Base-by-base conservation (phyloP, 2,113 vertebrate species). In the Colistium nudipinnis region DNA sequence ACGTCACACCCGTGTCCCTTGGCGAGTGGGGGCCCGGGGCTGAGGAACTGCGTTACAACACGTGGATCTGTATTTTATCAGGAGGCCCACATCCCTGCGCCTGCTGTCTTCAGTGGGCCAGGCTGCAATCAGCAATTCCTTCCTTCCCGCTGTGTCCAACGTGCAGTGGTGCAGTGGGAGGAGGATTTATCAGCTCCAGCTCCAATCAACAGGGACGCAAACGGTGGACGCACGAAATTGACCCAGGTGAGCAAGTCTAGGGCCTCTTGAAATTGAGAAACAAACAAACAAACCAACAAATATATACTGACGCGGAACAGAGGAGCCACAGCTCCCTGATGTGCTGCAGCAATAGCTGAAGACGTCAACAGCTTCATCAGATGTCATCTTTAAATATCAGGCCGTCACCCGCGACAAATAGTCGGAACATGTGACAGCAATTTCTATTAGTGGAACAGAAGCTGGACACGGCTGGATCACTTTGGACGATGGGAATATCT, bases 41-140 rank as follows among this genome's bases (percentile, higher is more conserved):
- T 78, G 56, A 73, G 48, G 62, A 59, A 75, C 57, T 41, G 80
- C 44, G 78, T 80, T 75, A 75, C 51, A 63, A 31, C 55, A 53
- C 71, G 76, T 28, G 65, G 76, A 78, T 77, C 61, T 82, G 72
- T 68, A 72, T 71, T 74, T 69, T 41, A 74, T 82, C 44, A 68
- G 45, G 54, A 69, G 62, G 70, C 57, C 48, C 35, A 36, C 35
- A 2, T 10, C 7, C 35, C 2, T 36, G 35, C 12, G 35, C 7
- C 35, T 36, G 7, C 12, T 7, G 35, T 36, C 35, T 5, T 36
- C 35, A 36, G 35, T 36, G 35, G 35, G 35, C 4, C 7, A 36
- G 35, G 6, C 7, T 6, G 9, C 31, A 33, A 36, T 36, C 35
- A 10, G 6, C 35, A 10, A n/a, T n/a, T n/a, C n/a, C n/a, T 36